Base-by-base conservation (phyloP, 2,797 vertebrate genomes). In the Danio albolineatus region DNA sequence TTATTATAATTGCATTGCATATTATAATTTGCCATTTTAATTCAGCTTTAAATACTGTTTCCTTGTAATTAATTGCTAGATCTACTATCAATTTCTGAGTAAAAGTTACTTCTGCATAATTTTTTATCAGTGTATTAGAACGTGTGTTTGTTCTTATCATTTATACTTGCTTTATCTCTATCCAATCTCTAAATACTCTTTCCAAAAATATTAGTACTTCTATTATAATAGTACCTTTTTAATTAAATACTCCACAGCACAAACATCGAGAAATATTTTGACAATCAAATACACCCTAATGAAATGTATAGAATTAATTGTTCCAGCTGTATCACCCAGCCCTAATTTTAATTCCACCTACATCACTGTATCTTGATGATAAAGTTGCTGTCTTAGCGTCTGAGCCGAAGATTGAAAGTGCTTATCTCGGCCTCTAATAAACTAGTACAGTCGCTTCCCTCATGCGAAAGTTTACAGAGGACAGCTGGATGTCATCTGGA, bases 391-490 rank as follows among this genome's bases (percentile, higher is more conserved):
- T 65, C 49, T 76, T 62, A 53, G 73, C 73, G n/a, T 79, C 44
- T 60, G 53, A 41, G 64, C 65, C 51, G 16, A 41, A 46, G 60
- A 73, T 73, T 66, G 39, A 38, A 73, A 43, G 66, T 53, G 28
- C 46, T 46, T 85, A 48, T 17, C 16, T 51, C 59, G 70, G 64
- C 80, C 75, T 76, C 57, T 69, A 64, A 57, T 60, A 84, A 76
- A 75, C 66, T 41, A 49, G 49, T 41, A 81, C 53, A 64, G 10
- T 46, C 14, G 44, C 56, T 74, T 80, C 62, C 14, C 38, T 49
- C 56, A 64, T 64, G 57, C 61, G 66, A 61, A 72, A 51, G 56
- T 79, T 79, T 70, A 72, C 36, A 54, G 65, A 67, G 65, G 65
- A 41, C 74, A 59, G 44, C 36, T 60, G 64, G 53, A 69, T 69